phyloP scores from a whole-genome alignment of 2,797 vertebrate genomes.

The Setipinna tenuifilis region DNA sequence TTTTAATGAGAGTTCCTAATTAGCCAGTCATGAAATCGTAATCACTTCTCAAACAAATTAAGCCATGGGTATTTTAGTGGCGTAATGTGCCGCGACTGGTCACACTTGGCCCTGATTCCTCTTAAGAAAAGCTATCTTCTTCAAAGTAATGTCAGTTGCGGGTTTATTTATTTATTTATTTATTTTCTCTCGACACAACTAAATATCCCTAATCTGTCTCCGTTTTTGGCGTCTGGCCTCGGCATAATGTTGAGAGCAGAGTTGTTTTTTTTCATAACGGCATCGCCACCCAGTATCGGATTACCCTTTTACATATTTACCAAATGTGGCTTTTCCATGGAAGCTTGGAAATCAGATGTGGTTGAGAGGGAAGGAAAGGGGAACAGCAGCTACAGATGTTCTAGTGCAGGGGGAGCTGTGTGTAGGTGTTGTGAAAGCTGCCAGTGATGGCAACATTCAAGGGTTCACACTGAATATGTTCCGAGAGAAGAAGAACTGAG shows the following conservation, averaged over 20 bases:
- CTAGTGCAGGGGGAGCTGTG: background rate
- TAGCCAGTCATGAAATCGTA: constrained; percentile 78
- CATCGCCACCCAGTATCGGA: constrained; percentile 55
- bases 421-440: background rate
- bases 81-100: constrained; percentile 68
- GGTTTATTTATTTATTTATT: background rate
- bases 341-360: constrained; percentile 36
- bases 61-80: constrained; percentile 71
- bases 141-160: constrained; percentile 52
- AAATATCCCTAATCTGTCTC: constrained; percentile 55
- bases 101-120: constrained; percentile 51
- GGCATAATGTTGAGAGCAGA: background rate
- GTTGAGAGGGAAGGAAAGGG: constrained; percentile 34
- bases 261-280: constrained; percentile 13
- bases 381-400: background rate
- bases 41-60: constrained; percentile 82
- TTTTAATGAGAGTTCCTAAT: constrained; percentile 80
- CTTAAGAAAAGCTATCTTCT: constrained; percentile 47
- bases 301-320: too few species aligned
- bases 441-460: background rate
- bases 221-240: background rate
- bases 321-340: constrained; percentile 48
- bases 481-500: background rate
- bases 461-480: background rate
- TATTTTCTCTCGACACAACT: constrained; percentile 34